Base-by-base conservation (phyloP, 2,797 vertebrate species). In the Sebastes oblongus region DNA sequence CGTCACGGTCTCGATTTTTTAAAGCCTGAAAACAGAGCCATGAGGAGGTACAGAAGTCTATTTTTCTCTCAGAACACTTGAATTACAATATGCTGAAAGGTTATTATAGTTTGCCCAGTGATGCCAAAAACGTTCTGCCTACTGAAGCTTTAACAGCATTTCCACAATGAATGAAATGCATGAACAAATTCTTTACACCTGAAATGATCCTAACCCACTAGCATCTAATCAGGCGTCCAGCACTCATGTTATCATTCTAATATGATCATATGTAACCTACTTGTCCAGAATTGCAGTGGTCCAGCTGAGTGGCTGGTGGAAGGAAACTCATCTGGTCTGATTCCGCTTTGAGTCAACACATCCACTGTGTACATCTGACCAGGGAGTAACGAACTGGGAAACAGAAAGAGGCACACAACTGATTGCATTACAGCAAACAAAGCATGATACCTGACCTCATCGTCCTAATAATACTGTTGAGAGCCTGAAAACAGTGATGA, bases 241-340 rank as follows among this genome's bases (percentile, higher is more conserved):
- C 13, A 24, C 5, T 32, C 16, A 3, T 36, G 24, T 79, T 36
- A 50, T 64, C 6, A 24, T 64, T 12, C 5, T 8, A 46, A 36
- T 55, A 24, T 27, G n/a, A 55, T 82, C 60, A 30, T 8, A 10
- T 27, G 54, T 20, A 73, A 96, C 97, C 91, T 93, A 99, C 98
- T 96, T 18, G 98, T 99, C 97, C 98, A 99, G 86, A 97, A 95
- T 0, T 91, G 92, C 62, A 98, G 88, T 0, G 97, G 97, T 29
- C 96, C 95, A 0, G 96, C 96, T 66, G 97, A 96, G 91, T 96
- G 95, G 72, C 98, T 98, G 78, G 97, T 97, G 0, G 97, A 96
- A 36, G 96, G 95, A 62, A 94, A 95, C 60, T 97, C 97, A 78
- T 97, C 96, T 0, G 92, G 95, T 75, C 95, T 94, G 27, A 96